Base-by-base conservation (phyloP, 1,140 invertebrate genomes). In the Papilio polytes region DNA sequence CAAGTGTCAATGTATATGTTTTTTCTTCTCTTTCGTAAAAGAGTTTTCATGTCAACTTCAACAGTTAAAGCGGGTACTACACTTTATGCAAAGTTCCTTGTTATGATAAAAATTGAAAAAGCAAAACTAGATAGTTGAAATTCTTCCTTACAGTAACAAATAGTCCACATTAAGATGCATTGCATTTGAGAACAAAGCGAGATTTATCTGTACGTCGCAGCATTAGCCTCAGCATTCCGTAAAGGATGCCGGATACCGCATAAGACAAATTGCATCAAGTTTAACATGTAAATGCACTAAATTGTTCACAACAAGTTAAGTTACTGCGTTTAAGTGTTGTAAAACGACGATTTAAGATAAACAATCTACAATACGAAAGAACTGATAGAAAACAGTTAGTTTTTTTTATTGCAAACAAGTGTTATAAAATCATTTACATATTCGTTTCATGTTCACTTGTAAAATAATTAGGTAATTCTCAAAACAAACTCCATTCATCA, bases 201-300 rank as follows among this genome's bases (percentile, higher is more conserved):
- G 63, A 70, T 70, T 70, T 70, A 70, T 70, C 63, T 70, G 22
- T 31, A 70, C 63, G 63, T 70, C 63, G 31, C 12, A 36, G 22
- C 63, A 70, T 70, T 70, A 70, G 63, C 63, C 63, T 70, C 63
- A 70, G 63, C 22, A 70, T 70, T 70, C 63, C 63, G 63, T 20
- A 70, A 70, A 70, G 63, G 63, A 31, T 70, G 26, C 63, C 63
- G 63, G 63, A 70, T 31, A 26, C 63, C 63, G 15, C 63, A 36
- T 66, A 66, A 66, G 63, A 70, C 63, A 70, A 70, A 70, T 70
- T 70, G 63, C 63, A 15, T 70, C 13, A 70, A 70, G 26, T 31
- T 70, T 70, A 70, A 70, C 63, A 70, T 70, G 63, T 6, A 70
- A 70, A 70, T 70, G 63, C 63, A 70, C 63, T 31, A 15, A 31